Evolutionary conservation across 2,113 vertebrate species (phyloP), one percentile per base, ranked within the genome.

Genomic region (Cyanistes caeruleus): DNA sequence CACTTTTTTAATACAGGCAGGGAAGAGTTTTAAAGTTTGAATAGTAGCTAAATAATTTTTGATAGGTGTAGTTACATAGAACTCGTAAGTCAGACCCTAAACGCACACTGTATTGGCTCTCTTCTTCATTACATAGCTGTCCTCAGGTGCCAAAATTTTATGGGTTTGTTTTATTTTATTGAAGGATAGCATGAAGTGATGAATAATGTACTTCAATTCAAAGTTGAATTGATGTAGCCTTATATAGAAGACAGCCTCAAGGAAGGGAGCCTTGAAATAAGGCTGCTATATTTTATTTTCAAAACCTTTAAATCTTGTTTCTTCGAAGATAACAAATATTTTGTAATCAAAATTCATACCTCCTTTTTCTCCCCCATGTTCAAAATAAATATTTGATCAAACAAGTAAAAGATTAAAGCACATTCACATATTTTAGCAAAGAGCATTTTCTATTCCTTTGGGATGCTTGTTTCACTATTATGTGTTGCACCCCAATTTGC

Each of bases 111-210:
- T 91, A 95, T 93, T 89, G 86, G 91, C 89, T 96, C 84, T 93
- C 91, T 96, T 86, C 64, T 92, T 94, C 87, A 92, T 93, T 84
- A 97, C 68, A 91, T 83, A 96, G 84, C 95, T 97, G 96, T 97
- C 97, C 97, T 98, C 95, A 97, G 97, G 97, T 98, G 98, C 97
- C 98, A 98, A 98, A 97, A 49, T 97, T 89, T 84, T 78, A 67
- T 87, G 68, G 23, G 16, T 89, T 95, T 92, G 13, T 64, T 94
- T 94, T 94, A 88, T 93, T 97, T 96, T 96, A 93, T 93, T 97
- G 93, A 97, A 95, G 89, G 92, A 97, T 97, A 97, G 89, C 94
- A 87, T 94, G 94, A 97, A 95, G 69, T 80, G 67, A 75, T 91
- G 65, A 89, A 67, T 64, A 44, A 95, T 21, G 64, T 82, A 95